Evolutionary conservation across 2,113 vertebrate genomes (phyloP), one percentile per base, ranked within the genome.

Genomic region (Jacana jacana): DNA sequence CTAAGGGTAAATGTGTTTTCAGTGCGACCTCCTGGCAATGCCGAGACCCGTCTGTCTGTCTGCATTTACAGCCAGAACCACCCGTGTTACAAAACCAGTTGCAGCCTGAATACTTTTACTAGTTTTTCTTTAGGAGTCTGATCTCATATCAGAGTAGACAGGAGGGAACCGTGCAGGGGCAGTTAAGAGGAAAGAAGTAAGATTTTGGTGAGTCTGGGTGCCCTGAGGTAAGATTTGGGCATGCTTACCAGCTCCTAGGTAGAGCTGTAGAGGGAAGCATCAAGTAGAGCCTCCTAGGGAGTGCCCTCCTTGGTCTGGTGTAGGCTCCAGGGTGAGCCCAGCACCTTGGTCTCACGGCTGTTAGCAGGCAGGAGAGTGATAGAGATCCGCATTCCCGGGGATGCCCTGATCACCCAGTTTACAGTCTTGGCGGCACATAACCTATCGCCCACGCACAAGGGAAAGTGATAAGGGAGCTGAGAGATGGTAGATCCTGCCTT

Each of bases 1-100:
- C 0, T 0, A 3, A 13, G 13, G 30, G 4, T 20, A 0, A 3
- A 0, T 31, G 10, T 15, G 23, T 33, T 89, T 60, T 61, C 71
- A 6, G 8, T 12, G 40, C 25, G 73, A 16, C 30, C 6, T 17
- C 2, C 6, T 16, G 30, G 44, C 52, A 39, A 3, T 19, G 20
- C 25, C 39, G 61, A 44, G 19, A 68, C 27, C 48, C 49, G 30
- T 4, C 60, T 86, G 13, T 4, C 60, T 85, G 14, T 11, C 54
- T 65, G 33, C 51, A 3, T 20, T 72, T 79, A 49, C 11, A 65
- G 19, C 13, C 35, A 68, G 46, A 55, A 86, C 46, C n/a, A n/a
- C 48, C 33, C 4, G 2, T 1, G 0, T 39, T 76, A 64, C 54
- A 35, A 83, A 81, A n/a, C 4, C 27, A 31, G 6, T 13, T 85